Evolutionary conservation across 2,113 vertebrate genomes (phyloP).

Genomic region (Paradoxurus hermaphroditus): DNA sequence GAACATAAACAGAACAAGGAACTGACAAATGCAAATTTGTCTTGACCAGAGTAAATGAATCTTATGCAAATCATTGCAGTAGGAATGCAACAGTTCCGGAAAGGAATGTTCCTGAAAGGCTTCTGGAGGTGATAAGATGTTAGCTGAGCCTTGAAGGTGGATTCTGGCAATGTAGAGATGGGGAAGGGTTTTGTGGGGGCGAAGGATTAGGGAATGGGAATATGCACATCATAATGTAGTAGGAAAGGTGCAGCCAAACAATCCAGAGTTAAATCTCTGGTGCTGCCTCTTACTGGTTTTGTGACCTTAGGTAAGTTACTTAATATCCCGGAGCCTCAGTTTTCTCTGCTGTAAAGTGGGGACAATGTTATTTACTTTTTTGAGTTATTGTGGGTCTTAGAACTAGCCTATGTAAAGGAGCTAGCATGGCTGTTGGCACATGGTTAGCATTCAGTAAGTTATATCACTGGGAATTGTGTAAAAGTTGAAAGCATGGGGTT

Average conservation of each 20-base stretch:
- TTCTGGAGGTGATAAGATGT: neutral
- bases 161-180: neutral
- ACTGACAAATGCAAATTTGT: neutral
- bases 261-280: neutral
- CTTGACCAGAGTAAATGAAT: neutral
- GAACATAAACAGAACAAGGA: neutral
- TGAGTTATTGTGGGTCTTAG: neutral
- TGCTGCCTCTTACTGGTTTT: neutral
- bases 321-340: neutral
- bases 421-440: neutral
- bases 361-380: neutral
- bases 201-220: neutral
- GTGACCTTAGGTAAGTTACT: neutral
- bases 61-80: neutral
- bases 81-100: neutral
- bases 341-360: constrained; percentile 32
- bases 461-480: neutral
- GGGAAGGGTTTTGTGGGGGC: neutral
- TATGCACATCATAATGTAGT: neutral
- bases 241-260: neutral
- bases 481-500: neutral
- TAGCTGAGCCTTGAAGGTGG: neutral
- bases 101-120: neutral
- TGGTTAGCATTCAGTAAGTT: neutral
- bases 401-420: neutral